Conservation (phyloP, 2,888 invertebrate genomes). For the Acholoe squamosa region DNA sequence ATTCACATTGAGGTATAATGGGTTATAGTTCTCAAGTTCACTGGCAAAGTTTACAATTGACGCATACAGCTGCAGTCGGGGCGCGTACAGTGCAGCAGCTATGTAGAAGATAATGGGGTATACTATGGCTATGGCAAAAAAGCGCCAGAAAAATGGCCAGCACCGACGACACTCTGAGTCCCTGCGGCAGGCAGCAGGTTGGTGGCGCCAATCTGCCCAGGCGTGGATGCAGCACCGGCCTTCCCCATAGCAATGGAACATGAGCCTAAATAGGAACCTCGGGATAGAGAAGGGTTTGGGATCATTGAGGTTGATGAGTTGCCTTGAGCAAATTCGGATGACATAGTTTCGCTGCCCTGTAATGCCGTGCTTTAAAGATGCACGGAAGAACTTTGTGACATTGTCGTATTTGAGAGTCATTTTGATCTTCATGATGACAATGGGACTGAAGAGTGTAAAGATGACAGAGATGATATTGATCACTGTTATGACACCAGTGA, state of each 20-base stretch:
- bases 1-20: constrained; percentile 68
- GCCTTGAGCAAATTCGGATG: constrained; percentile 71
- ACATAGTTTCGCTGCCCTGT: constrained; percentile 74
- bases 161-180: constrained; percentile 65
- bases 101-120: constrained; percentile 70
- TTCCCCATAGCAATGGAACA: constrained; percentile 73
- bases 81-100: constrained; percentile 69
- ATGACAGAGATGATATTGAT: constrained; percentile 69
- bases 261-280: constrained; percentile 69
- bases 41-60: constrained; percentile 64
- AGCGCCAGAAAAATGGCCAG: constrained; percentile 69
- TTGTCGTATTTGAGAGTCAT: constrained; percentile 68
- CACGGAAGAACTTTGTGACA: constrained; percentile 72
- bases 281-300: constrained; percentile 71
- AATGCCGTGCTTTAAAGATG: constrained; percentile 73
- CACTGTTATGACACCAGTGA: constrained; percentile 65
- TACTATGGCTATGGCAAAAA: constrained; percentile 68
- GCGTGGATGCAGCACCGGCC: constrained; percentile 73
- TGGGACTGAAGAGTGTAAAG: constrained; percentile 70
- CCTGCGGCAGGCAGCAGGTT: constrained; percentile 68
- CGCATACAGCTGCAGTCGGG: constrained; percentile 67
- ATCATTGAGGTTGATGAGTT: constrained; percentile 72
- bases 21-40: constrained; percentile 51
- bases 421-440: constrained; percentile 70
- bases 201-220: constrained; percentile 72